Base-by-base conservation (phyloP, 92 coral and sea anemone genomes). In the Anthopleura xanthogrammica region DNA sequence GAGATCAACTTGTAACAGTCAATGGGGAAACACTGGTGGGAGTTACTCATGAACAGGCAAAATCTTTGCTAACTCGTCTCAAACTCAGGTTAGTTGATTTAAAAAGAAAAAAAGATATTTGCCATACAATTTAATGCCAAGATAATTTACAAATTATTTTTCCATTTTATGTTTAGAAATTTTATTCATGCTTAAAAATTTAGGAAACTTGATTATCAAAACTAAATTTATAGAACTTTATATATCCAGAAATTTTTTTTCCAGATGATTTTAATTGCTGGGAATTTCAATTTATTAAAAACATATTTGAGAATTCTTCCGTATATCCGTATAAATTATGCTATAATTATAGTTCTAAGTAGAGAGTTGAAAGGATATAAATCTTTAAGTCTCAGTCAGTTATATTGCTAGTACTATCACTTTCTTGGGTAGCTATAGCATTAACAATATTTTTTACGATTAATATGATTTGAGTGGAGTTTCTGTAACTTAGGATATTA, bases 21-120 rank as follows among this genome's bases (percentile, higher is more conserved):
- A 93, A 92, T 90, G 99, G 97, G 16, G 98, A 94, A 72, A 90
- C 99, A 13, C 92, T 94, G n/a, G 92, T 96, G 46, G 95, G 97
- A 57, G 95, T 96, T 3, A 96, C 99, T n/a, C 98, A 94, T 76
- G 99, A 97, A 76, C 98, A 94, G 81, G 99, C 99, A 16, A 97
- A 97, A 90, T 90, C 98, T 65, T 86, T 94, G n/a, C 90, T 97
- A 16, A 94, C 98, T 7, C 89, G 98, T 7, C 87, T 97, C 4
- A 97, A 97, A 76, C 91, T 97, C 72, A 87, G 95, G 98, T 93
- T 77, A 81, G 83, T 43, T 10, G 5, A 43, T 19, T 48, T 22
- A 29, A 29, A 29, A 29, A 0, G 36, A 29, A 29, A 29, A 29
- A 29, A 29, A 29, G 0, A 16, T 78, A n/a, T 8, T 54, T 43